phyloP scores from a whole-genome alignment of 2,888 invertebrate species.

The Nowickia ferox region DNA sequence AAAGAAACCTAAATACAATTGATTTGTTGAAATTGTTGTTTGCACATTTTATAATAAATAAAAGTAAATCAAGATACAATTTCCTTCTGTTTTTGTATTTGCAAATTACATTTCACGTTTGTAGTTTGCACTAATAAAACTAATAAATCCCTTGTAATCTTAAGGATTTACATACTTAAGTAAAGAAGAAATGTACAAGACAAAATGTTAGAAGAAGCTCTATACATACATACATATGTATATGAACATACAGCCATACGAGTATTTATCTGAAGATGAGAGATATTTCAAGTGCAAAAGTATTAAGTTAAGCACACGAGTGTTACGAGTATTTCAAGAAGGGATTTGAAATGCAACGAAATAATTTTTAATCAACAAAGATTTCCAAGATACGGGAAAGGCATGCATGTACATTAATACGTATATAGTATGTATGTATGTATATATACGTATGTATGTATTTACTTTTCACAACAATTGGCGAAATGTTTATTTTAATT shows the following conservation, averaged over 20 bases:
- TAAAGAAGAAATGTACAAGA: constrained; percentile 22
- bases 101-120: background rate
- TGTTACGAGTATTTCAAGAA: background rate
- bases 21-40: constrained; percentile 33
- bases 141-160: constrained; percentile 68
- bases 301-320: constrained; percentile 24
- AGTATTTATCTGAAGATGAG: background rate
- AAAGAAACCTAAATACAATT: background rate
- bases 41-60: constrained; percentile 36
- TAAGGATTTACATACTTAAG: constrained; percentile 57
- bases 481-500: constrained; percentile 10
- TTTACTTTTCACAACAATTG: constrained; percentile 36
- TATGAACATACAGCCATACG: constrained; percentile 18
- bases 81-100: background rate
- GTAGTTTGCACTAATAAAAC: constrained; percentile 62
- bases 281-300: constrained; percentile 46
- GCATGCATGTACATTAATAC: background rate
- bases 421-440: too few species aligned
- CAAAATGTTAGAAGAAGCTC: background rate
- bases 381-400: background rate
- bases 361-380: constrained; percentile 35
- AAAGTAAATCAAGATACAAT: constrained; percentile 7
- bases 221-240: background rate
- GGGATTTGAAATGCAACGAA: constrained; percentile 34
- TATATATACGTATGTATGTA: too few species aligned